Base-by-base conservation (phyloP, 2,888 invertebrate species). In the Tetheella fluctuosa region DNA sequence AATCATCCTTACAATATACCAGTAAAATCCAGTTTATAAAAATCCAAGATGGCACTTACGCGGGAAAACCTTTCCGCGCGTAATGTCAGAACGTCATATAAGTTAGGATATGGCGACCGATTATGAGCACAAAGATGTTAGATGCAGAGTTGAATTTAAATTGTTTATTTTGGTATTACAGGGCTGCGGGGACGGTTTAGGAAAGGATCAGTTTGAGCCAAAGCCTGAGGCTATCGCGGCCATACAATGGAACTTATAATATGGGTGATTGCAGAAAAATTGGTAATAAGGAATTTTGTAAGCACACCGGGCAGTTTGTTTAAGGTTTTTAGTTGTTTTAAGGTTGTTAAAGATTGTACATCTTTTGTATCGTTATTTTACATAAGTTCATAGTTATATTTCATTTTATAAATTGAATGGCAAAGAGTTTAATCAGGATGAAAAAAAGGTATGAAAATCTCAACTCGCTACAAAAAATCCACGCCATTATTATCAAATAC, bases 41-140 rank as follows among this genome's bases (percentile, higher is more conserved):
- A 59, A 17, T 58, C 54, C 54, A 59, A 60, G 58, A 48, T 69
- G 86, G 81, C 83, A 76, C 73, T 87, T 90, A 87, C 77, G 82
- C 73, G 70, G 70, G 72, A 75, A 76, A 70, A 68, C 59, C 64
- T 68, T 67, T 65, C 61, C 63, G 57, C 62, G 59, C 64, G 67
- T 76, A 79, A 79, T 87, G 89, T 89, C 85, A 85, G 83, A 91
- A 91, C 84, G 91, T 91, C 91, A 90, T 91, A 92, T 87, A 86
- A 83, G 83, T 82, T 79, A 73, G 73, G 74, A 77, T 70, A 68
- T 74, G 69, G 71, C 77, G 76, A 77, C 76, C 85, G 81, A 88
- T 85, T 86, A 81, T 89, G 83, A 80, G 72, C 89, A 66, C 76
- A 83, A 79, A 76, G 78, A 74, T 73, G 67, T 73, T 71, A 67